Base-by-base conservation (phyloP, 1,140 invertebrate species). In the Aradophagus sp. region DNA sequence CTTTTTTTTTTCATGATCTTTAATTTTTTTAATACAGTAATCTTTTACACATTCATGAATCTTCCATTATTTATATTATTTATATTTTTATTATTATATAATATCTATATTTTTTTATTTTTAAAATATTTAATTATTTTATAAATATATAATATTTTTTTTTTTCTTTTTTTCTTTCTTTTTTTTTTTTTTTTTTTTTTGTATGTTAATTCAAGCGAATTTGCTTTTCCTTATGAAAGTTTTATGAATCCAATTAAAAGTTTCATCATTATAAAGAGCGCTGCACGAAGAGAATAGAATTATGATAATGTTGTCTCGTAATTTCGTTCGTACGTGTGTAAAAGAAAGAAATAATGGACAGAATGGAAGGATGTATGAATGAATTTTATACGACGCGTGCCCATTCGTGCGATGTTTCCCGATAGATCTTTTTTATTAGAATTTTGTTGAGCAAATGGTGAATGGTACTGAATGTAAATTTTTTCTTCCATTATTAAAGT, bases 191-290 rank as follows among this genome's bases (percentile, higher is more conserved):
- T n/a, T n/a, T n/a, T n/a, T n/a, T n/a, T n/a, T n/a, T n/a, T n/a
- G n/a, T n/a, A n/a, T n/a, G n/a, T n/a, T n/a, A n/a, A n/a, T n/a
- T n/a, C n/a, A n/a, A n/a, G n/a, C n/a, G n/a, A n/a, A n/a, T 34
- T 38, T 38, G 19, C 29, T 2, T 11, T 41, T 36, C 20, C 14
- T 36, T 36, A 36, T 35, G 20, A 58, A 58, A 38, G 10, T 47
- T 47, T 27, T 29, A 58, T 45, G 42, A 29, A 34, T 29, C 23
- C 23, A 58, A 58, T 58, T 58, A 47, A 38, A 58, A 47, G 42
- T 47, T 58, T 29, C 42, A 19, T 58, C 55, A 17, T 58, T 47
- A 47, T 47, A 31, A 58, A 47, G 47, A 45, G 39, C 16, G 39
- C 39, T 29, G n/a, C 17, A 26, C 27, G 8, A 8, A 14, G 11